Base-by-base conservation (phyloP, 2,888 invertebrate genomes). In the Machimus atricapillus region DNA sequence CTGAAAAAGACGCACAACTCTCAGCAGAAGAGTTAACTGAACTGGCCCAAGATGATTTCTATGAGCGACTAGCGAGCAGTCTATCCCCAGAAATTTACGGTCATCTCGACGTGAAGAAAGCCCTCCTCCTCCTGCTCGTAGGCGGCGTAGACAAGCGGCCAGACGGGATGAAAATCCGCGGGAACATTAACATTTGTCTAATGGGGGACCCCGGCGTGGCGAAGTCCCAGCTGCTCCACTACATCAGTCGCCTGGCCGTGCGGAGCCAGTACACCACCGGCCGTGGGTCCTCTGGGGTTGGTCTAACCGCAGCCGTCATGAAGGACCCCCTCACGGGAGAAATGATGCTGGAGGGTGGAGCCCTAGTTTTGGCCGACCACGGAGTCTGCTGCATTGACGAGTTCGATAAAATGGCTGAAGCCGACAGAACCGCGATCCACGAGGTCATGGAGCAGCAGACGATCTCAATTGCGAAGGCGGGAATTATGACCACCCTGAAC, bases 201-300 rank as follows among this genome's bases (percentile, higher is more conserved):
- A 99, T 99, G 99, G 99, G 99, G 73, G 99, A 99, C 94, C 99
- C 99, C 34, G 99, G 99, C 90, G 99, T 99, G 87, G 99, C 99
- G 86, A 99, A 99, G 93, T 98, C 98, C 0, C 99, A 99, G 93
- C 93, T 99, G 87, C 94, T 99, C 81, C 95, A 96, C 87, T 99
- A 98, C 93, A 98, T 99, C 88, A 97, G 97, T 91, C 95, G 99
- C 56, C 94, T 99, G 87, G 97, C 99, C 3, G 95, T 97, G 2
- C 95, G 99, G 91, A 97, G 96, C 93, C 98, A 98, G 93, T 98
- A 98, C 92, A 98, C 98, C 8, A 99, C 98, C 0, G 98, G 99
- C 0, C 94, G 99, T 37, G 99, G 99, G 87, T 98, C 98, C 1
- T 98, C 98, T 0, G 99, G 99, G 2, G 99, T 99, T n/a, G 99